Base-by-base conservation (phyloP, 2,888 invertebrate species). In the Chaitophorus viminalis region DNA sequence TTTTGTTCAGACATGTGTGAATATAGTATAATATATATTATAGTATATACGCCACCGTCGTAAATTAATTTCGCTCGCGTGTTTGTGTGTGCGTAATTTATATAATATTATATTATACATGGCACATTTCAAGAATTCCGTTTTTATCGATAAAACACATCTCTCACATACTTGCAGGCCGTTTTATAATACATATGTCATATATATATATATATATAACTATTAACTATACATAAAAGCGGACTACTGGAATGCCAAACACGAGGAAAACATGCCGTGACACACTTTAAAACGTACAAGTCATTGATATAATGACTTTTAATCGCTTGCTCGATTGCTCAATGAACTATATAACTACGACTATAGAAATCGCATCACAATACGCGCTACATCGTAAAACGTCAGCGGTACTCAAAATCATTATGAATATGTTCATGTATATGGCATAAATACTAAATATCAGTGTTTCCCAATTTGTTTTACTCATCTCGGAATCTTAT, bases 231-330 rank as follows among this genome's bases (percentile, higher is more conserved):
- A 65, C n/a, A 52, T 31, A 72, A 2, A 60, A 33, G 18, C 39
- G 33, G 54, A 82, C 68, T 76, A 52, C 52, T 77, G 85, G 85
- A 85, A 85, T 85, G 85, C 46, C 46, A 52, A 77, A 68, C 85
- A 52, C 85, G 70, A 78, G 85, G 85, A 85, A 85, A 83, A 75
- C 60, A 75, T 25, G 46, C 60, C 36, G 52, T 68, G 77, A 21
- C 84, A 85, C 77, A 84, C 84, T 84, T 82, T 36, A 84, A 84
- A 76, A 68, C 76, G 46, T 46, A 68, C 84, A 68, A 29, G 76
- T 84, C 82, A 60, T 83, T 83, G 74, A 75, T 83, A 60, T 54
- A 74, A 29, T 46, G 52, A 46, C 6, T 46, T 46, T 5, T 46
- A 46, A 9, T 46, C 21, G 29, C 36, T 82, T 18, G 54, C 14